A percentile compares a stretch with the other conserved stretches of the same genome.
Evolutionary conservation across 2,888 invertebrate genomes (phyloP).

Genomic region (Polydrusus cervinus): DNA sequence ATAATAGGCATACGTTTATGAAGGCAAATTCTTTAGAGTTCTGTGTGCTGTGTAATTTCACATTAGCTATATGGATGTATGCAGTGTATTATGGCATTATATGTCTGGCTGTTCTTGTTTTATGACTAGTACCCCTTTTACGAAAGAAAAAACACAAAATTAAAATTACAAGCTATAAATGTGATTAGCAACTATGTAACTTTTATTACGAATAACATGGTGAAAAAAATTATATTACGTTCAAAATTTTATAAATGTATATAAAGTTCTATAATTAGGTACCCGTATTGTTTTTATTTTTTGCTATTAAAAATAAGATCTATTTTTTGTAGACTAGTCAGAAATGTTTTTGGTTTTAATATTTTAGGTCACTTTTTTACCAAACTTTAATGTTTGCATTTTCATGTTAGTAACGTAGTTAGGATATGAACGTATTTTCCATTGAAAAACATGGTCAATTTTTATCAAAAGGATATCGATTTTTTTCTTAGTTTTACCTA

Average conservation of each 20-base stretch:
- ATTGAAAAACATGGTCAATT: conserved; percentile 52
- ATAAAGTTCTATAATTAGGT: conserved; percentile 47
- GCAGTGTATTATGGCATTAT: too few relatives aligned
- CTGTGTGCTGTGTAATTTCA: too few relatives aligned
- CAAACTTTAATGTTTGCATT: conserved; percentile 55
- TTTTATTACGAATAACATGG: conserved; percentile 35
- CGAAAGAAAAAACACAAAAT: conserved; percentile 15
- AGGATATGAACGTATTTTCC: conserved; percentile 53
- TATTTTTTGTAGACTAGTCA: conserved; percentile 54
- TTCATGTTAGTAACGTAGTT: conserved; percentile 52
- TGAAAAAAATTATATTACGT: conserved; percentile 28
- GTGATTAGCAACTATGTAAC: conserved; percentile 44
- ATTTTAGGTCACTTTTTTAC: conserved; percentile 34
- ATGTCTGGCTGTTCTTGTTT: background rate
- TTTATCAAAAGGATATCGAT: conserved; percentile 40
- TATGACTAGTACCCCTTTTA: background rate
- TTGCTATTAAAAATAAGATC: conserved; percentile 40
- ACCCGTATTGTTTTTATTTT: conserved; percentile 43
- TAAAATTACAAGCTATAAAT: conserved; percentile 26
- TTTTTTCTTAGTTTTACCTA: conserved; percentile 16
- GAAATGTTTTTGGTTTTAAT: conserved; percentile 29
- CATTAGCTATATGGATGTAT: too few relatives aligned
- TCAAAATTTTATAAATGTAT: conserved; percentile 44
- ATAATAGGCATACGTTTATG: too few relatives aligned
- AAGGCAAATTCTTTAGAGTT: too few relatives aligned